Evolutionary conservation across 1,140 invertebrate species (phyloP), one percentile per base, ranked within the genome.

Genomic region (Drosophila kohkoa): DNA sequence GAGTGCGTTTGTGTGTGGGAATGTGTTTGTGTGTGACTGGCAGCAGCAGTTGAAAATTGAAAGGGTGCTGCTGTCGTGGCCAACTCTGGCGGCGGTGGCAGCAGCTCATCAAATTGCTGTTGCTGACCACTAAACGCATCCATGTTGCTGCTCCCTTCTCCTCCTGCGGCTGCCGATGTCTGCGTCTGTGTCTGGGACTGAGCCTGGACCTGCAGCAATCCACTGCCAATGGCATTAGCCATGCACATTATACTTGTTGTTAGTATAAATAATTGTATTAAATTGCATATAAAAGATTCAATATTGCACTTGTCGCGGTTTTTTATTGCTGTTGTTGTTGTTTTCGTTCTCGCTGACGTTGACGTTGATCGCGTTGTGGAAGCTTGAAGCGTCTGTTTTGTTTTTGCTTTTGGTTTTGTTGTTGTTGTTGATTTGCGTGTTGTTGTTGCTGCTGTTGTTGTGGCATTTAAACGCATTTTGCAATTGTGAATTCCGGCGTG

Each of bases 391-490:
- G 55, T 52, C 72, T 52, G 60, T 62, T 71, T 60, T 28, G 55
- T 55, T 75, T 64, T 49, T 66, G 35, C 35, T 35, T 35, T 57
- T 10, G 38, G 2, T n/a, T n/a, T 43, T 13, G 45, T 10, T 46
- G 45, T 60, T 57, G 43, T 70, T 77, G 20, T 68, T 68, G 25
- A 41, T 25, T 25, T 74, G 64, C 64, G 64, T 51, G 43, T 65
- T 66, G 55, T 76, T 71, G 66, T 64, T 81, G 83, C 46, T 72
- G 48, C 70, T 73, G 73, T 45, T 62, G 77, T 49, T 72, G 85
- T 80, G 81, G 82, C 85, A 89, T 71, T 90, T 88, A 90, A 89
- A 90, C 85, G 86, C 85, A 89, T 89, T 89, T 88, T 88, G 85
- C 72, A 75, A 65, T 81, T 67, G 80, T 77, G 51, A 67, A 75